These are phyloP conservation scores for Sylvicola cinctus DNA, from an alignment of 2,888 invertebrate genomes.

Conservation along the genomic window DNA sequence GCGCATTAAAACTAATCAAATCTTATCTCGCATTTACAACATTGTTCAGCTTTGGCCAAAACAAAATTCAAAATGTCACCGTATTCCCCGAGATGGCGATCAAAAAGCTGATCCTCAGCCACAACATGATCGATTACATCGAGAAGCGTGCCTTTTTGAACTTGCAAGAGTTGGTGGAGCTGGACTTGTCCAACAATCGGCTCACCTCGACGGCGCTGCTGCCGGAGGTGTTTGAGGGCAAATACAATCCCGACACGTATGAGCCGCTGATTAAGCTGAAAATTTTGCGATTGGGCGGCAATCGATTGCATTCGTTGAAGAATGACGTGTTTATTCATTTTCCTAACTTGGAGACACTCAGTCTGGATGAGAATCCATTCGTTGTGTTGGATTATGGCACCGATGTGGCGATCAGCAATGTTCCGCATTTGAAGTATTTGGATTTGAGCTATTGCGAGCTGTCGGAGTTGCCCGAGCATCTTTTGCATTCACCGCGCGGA, in stretches of 20 bases:
- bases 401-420: constrained; percentile 39
- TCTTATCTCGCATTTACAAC: no score
- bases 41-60: constrained; percentile 14
- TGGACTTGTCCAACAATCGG: constrained; percentile 51
- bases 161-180: constrained; percentile 34
- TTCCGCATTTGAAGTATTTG: constrained; percentile 42
- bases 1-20: no score
- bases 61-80: constrained; percentile 15
- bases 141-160: constrained; percentile 38
- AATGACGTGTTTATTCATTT: constrained; percentile 57
- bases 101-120: constrained; percentile 34
- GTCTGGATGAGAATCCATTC: constrained; percentile 56
- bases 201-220: constrained; percentile 34
- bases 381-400: constrained; percentile 40
- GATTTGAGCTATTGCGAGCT: constrained; percentile 48
- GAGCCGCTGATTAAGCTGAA: constrained; percentile 14
- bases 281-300: constrained; percentile 36
- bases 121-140: constrained; percentile 41
- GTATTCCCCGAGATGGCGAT: constrained; percentile 29
- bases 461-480: constrained; percentile 34
- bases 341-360: constrained; percentile 40
- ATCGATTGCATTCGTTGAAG: constrained; percentile 47
- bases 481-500: constrained; percentile 44
- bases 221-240: constrained; percentile 45
- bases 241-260: constrained; percentile 13